Evolutionary conservation across 2,888 invertebrate genomes (phyloP), one percentile per base, ranked within the genome.

Genomic region (Fragum fragum): DNA sequence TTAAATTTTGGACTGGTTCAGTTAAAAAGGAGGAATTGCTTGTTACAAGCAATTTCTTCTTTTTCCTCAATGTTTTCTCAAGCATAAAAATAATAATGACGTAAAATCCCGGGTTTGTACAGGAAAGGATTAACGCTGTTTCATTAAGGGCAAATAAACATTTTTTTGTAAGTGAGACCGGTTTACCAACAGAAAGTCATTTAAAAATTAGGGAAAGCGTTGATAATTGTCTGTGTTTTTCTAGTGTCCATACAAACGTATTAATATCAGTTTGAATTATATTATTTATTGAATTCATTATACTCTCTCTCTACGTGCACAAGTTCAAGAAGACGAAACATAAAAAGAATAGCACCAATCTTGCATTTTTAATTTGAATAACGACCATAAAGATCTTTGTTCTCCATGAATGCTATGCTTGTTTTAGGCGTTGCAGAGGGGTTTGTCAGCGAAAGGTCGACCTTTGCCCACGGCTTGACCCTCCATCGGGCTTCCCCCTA

Each of bases 361-460:
- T 85, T 85, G 85, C 82, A 85, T 85, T 85, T 85, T 85, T 83
- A 83, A 85, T 85, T 85, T 85, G 76, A 80, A 85, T 85, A 85
- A 85, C 83, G 85, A 85, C 66, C 79, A 79, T 83, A 73, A 78
- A 77, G 83, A 42, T 77, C 80, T 80, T 82, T 82, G 82, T 85
- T 85, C 85, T 71, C 73, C 66, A 32, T 72, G 78, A 78, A 73
- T 77, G 73, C 55, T 68, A 61, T 68, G 75, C 72, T 79, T 73
- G 82, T 75, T 75, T 71, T 77, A 77, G 69, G 61, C 66, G 59
- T 29, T 59, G 57, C 71, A 73, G 69, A 81, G 84, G 81, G 73
- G 70, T 70, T 79, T 85, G 85, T 83, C 83, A 83, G 81, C 69
- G 78, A 76, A 73, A 78, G 85, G 85, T 85, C 85, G 80, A 85